A percentile compares a stretch with the other conserved stretches of the same genome.
These are phyloP conservation scores for Stichodactyla mertensii DNA, from an alignment of 64 coral and sea anemone genomes.

Conservation along the genomic window DNA sequence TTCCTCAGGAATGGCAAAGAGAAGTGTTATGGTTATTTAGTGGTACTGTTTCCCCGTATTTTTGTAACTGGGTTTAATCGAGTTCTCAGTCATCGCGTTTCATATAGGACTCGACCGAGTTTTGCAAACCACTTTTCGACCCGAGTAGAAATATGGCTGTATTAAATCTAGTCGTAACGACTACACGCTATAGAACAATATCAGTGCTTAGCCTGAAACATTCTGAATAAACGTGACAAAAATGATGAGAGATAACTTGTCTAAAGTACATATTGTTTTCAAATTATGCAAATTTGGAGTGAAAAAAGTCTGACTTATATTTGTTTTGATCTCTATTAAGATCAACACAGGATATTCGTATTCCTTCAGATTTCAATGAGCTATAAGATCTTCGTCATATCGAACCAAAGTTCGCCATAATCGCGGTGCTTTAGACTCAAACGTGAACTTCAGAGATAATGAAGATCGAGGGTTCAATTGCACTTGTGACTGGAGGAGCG, in stretches of 20 bases:
- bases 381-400: not conserved
- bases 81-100: too few species aligned
- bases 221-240: too few species aligned
- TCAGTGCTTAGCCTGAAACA: too few species aligned
- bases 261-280: slow-evolving; percentile 22
- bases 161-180: too few species aligned
- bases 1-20: too few species aligned
- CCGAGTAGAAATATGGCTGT: too few species aligned
- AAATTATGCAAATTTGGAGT: slow-evolving; percentile 12
- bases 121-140: too few species aligned
- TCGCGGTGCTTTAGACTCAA: not conserved
- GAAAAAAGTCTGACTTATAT: not conserved
- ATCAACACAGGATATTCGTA: not conserved
- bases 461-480: slow-evolving; percentile 50
- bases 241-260: not conserved
- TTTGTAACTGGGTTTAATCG: too few species aligned
- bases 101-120: too few species aligned
- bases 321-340: slow-evolving; percentile 1
- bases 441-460: not conserved
- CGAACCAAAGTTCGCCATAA: not conserved
- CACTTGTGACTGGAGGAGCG: slow-evolving; percentile 45
- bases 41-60: too few species aligned
- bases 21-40: too few species aligned
- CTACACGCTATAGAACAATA: too few species aligned
- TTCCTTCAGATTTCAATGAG: not conserved